Evolutionary conservation across 2,113 vertebrate species (phyloP).

Genomic region (Ictidomys tridecemlineatus): DNA sequence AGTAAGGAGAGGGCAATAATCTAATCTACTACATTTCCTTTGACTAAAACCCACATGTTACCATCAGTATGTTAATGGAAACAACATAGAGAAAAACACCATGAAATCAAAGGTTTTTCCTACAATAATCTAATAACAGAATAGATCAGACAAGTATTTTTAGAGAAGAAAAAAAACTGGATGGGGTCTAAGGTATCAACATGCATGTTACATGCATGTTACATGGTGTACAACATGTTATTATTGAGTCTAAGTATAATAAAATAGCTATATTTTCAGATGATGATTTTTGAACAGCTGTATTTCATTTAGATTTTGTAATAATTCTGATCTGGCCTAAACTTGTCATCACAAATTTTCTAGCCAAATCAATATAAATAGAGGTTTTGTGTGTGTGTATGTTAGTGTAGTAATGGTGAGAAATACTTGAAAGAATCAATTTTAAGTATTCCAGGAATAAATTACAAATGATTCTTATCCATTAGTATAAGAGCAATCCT

Average conservation of each 20-base stretch:
- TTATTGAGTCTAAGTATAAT: constrained; percentile 42
- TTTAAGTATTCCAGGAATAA: not conserved
- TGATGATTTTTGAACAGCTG: constrained; percentile 12
- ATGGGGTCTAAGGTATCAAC: not conserved
- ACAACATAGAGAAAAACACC: constrained; percentile 26
- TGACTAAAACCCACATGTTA: constrained; percentile 11
- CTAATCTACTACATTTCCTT: not conserved
- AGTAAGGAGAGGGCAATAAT: not conserved
- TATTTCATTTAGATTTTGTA: constrained; percentile 54
- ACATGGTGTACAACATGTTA: not conserved
- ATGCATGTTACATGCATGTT: not conserved
- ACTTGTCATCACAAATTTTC: constrained; percentile 47
- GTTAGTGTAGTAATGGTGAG: not conserved
- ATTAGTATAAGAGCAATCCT: not conserved
- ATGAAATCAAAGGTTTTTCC: constrained; percentile 47
- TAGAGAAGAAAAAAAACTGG: constrained; percentile 46
- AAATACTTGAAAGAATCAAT: not conserved
- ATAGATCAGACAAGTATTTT: not conserved
- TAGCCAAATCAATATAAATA: constrained; percentile 39
- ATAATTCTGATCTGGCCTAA: constrained; percentile 36
- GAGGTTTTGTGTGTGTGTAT: not conserved
- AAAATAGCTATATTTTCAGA: constrained; percentile 22
- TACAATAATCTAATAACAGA: not conserved
- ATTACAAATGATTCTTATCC: constrained; percentile 20
- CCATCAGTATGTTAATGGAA: constrained; percentile 18